These are phyloP conservation scores for Agriopis leucophaearia DNA, from an alignment of 2,888 invertebrate genomes.

Conservation along the genomic window DNA sequence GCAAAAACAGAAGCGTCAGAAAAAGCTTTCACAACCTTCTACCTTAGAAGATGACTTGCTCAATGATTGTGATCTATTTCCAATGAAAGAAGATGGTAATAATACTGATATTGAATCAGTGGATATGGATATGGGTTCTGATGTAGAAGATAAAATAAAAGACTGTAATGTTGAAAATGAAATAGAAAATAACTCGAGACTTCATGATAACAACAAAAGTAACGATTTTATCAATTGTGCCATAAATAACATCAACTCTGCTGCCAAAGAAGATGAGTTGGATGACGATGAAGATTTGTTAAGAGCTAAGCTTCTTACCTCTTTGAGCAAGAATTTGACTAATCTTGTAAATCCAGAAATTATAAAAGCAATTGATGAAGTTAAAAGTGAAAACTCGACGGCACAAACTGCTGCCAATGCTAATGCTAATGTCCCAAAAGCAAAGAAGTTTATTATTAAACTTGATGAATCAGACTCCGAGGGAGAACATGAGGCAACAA, in stretches of 20 bases:
- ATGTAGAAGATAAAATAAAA: conserved; percentile 73
- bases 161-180: conserved; percentile 48
- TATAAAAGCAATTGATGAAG: conserved; percentile 52
- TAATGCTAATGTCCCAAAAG: conserved; percentile 57
- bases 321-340: conserved; percentile 86
- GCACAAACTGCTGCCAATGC: conserved; percentile 43
- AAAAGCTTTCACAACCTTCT: conserved; percentile 68
- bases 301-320: conserved; percentile 86
- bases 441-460: conserved; percentile 78
- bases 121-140: conserved; percentile 83
- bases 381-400: conserved; percentile 40
- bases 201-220: conserved; percentile 31
- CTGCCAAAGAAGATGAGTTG: conserved; percentile 67
- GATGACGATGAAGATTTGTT: conserved; percentile 88
- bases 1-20: conserved; percentile 74
- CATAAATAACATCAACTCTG: conserved; percentile 31
- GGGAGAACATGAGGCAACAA: conserved; percentile 82
- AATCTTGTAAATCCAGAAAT: conserved; percentile 66
- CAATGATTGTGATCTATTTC: conserved; percentile 51
- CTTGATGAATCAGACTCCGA: conserved; percentile 81
- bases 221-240: conserved; percentile 34
- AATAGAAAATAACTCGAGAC: conserved; percentile 34
- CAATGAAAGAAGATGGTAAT: conserved; percentile 64
- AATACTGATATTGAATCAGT: conserved; percentile 83
- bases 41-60: conserved; percentile 66